These are phyloP conservation scores for Neuroscelio doddi DNA, from an alignment of 2,888 invertebrate genomes.

Conservation along the genomic window DNA sequence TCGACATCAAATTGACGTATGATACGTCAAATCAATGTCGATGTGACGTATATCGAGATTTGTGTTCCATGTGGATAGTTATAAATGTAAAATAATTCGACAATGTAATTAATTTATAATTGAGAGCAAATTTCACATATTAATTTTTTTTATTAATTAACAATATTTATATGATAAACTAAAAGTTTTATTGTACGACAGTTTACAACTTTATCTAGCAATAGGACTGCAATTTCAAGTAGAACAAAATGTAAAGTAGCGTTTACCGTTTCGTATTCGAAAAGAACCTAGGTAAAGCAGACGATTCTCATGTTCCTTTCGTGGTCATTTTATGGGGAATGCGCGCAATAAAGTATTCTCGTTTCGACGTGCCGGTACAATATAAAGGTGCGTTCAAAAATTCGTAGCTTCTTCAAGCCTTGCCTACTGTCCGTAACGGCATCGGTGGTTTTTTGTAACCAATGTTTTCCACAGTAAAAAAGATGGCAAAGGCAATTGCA, in stretches of 20 bases:
- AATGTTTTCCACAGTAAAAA: slow-evolving; percentile 16
- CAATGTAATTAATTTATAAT: too few species aligned
- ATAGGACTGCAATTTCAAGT: neutral
- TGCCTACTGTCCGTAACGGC: slow-evolving; percentile 24
- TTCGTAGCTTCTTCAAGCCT: slow-evolving; percentile 15
- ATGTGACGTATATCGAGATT: too few species aligned
- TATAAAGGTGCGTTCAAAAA: slow-evolving; percentile 1
- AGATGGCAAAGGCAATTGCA: neutral
- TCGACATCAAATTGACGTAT: too few species aligned
- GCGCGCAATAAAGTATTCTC: slow-evolving; percentile 9
- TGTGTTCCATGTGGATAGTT: too few species aligned
- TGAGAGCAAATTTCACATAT: too few species aligned
- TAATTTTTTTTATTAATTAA: too few species aligned
- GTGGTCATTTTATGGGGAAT: slow-evolving; percentile 2
- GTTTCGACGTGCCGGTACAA: neutral
- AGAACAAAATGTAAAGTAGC: slow-evolving; percentile 1
- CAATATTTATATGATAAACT: neutral
- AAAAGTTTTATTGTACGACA: neutral
- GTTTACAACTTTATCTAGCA: neutral
- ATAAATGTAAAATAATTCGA: too few species aligned
- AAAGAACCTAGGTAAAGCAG: slow-evolving; percentile 2
- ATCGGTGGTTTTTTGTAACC: slow-evolving; percentile 17
- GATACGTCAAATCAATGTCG: too few species aligned
- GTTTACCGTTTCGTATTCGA: slow-evolving; percentile 5
- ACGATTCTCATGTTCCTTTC: slow-evolving; percentile 7